Evolutionary conservation across 2,888 invertebrate species (phyloP).

Genomic region (Tachina grossa): DNA sequence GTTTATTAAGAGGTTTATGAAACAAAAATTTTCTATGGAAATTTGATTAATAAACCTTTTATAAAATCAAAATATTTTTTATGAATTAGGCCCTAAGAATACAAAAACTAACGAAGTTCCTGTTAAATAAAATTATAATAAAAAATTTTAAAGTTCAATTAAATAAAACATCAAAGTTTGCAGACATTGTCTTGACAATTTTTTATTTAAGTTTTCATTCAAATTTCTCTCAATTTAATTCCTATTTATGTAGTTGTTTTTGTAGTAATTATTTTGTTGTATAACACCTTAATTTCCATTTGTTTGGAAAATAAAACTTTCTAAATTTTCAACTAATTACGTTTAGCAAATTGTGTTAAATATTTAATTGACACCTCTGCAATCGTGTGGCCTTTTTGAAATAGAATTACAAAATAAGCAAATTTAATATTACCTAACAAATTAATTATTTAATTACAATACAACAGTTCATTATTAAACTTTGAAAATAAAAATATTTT

Average conservation of each 20-base stretch:
- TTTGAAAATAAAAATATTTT: background rate
- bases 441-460: slow-evolving; percentile 35
- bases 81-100: too few species aligned
- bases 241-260: background rate
- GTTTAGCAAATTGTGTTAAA: slow-evolving; percentile 25
- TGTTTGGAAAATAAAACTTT: background rate
- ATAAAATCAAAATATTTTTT: too few species aligned
- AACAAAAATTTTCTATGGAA: too few species aligned
- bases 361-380: slow-evolving; percentile 21
- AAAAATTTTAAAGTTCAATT: too few species aligned
- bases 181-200: too few species aligned
- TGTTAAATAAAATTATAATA: too few species aligned
- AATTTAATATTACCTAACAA: background rate
- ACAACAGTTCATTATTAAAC: background rate
- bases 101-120: too few species aligned
- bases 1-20: too few species aligned
- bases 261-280: background rate
- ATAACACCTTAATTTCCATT: background rate
- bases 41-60: too few species aligned
- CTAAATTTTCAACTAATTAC: background rate
- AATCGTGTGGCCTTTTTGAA: background rate
- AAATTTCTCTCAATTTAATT: too few species aligned
- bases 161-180: too few species aligned
- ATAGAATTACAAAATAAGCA: slow-evolving; percentile 33
- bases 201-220: too few species aligned